Evolutionary conservation across 2,888 invertebrate genomes (phyloP), one percentile per base, ranked within the genome.

Genomic region (Agapostemon virescens): DNA sequence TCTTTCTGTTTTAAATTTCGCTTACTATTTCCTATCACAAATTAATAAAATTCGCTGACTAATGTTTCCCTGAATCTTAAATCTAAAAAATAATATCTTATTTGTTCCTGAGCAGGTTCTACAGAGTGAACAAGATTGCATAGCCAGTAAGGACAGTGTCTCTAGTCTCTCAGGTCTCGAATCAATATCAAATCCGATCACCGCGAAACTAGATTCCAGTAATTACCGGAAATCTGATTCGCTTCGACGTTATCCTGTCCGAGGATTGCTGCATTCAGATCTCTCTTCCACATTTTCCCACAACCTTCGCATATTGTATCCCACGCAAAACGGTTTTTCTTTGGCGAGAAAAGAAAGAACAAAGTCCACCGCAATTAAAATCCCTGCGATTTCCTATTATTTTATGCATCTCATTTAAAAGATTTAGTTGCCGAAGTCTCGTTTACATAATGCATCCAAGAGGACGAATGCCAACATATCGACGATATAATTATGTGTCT

Each of bases 151-250:
- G 49, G 55, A 73, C 36, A 69, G n/a, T n/a, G 61, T 17, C 42
- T 23, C 71, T 30, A 36, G 67, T 13, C 67, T 61, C 64, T 42
- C 49, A 40, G 58, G 55, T 40, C 17, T 74, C 42, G 55, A 80
- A 66, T 77, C 79, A 80, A 72, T 73, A 74, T 75, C 69, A 71
- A 74, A 74, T 69, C 66, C 58, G 66, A 85, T 71, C 70, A 20
- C 30, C 40, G 58, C 13, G 68, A 66, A 72, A 75, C 45, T 75
- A 67, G 66, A 84, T 79, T 77, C 52, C 52, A 20, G 66, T 84
- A 84, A 88, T 88, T 82, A 70, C 84, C 79, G 84, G 85, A 87
- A 86, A 76, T 66, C 71, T 69, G 83, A 83, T 78, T 75, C 77
- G 81, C 66, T 80, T 74, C 69, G 73, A 75, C 76, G 69, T 58